Base-by-base conservation (phyloP, 2,888 invertebrate genomes). In the Tridacna crocea region DNA sequence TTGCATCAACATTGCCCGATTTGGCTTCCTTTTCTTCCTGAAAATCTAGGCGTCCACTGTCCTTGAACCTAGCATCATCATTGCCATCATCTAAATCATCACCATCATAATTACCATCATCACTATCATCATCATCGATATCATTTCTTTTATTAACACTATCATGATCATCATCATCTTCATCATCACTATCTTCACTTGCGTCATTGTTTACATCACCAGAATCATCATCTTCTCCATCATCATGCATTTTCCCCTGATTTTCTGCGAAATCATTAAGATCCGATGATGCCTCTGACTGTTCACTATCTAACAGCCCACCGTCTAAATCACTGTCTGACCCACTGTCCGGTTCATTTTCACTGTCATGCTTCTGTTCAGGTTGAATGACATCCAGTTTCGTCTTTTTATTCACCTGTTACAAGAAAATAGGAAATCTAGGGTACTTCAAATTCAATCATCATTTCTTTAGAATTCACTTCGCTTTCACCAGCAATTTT, bases 51-150 rank as follows among this genome's bases (percentile, higher is more conserved):
- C 6, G 0, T 60, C 60, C 19, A 68, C 47, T 15, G 22, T 68
- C 68, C 17, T 17, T 12, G 17, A 27, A 13, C 0, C 27, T 10
- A 55, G 4, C 55, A 55, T 55, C 55, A 55, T 36, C 36, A 36
- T 8, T 36, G 36, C 55, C 55, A 55, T 15, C 55, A 55, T 55
- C 55, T 77, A 77, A 72, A 55, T 84, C 77, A 76, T 68, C 82
- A 36, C 47, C 80, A 24, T 80, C 80, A 55, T 75, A 73, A 68
- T 70, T 51, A 80, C 22, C 55, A 68, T 70, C 75, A 65, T 75
- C 81, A n/a, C 75, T 79, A 65, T 70, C 76, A 36, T 75, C 80
- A 46, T 36, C 78, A 61, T 75, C 51, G 24, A 48, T 61, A 75
- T 27, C 36, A 36, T 26, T 27, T 12, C 27, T 27, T 27, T 65